A percentile compares a stretch with the other conserved stretches of the same genome.
These are phyloP conservation scores for Semaprochilodus insignis DNA, from an alignment of 2,797 vertebrate genomes.

Conservation along the genomic window DNA sequence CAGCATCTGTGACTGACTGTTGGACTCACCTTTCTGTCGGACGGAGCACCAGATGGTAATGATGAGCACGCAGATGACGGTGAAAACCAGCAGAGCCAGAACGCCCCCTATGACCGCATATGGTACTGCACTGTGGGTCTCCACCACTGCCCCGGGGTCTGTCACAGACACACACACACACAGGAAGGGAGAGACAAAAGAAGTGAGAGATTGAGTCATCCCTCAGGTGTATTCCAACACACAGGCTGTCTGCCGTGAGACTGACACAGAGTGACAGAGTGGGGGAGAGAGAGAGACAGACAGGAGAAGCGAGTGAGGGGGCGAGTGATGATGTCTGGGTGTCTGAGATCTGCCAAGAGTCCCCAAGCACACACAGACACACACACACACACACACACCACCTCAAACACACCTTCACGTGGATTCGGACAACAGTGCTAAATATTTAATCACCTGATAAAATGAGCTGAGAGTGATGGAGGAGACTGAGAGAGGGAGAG, in stretches of 20 bases:
- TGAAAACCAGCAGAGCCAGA: conserved; percentile 90
- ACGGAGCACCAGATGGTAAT: conserved; percentile 94
- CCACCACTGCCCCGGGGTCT: conserved; percentile 91
- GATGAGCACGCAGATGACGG: conserved; percentile 90
- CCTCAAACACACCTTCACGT: not conserved
- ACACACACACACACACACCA: not conserved
- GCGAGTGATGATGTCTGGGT: not conserved
- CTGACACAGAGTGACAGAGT: conserved; percentile 31
- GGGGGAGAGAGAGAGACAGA: conserved; percentile 26
- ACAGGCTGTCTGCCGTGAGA: not conserved
- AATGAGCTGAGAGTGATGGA: conserved; percentile 23
- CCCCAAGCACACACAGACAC: not conserved
- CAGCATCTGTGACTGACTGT: not conserved
- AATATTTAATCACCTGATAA: conserved; percentile 51
- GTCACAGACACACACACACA: conserved; percentile 42
- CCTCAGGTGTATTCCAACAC: not conserved
- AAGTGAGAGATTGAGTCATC: conserved; percentile 18
- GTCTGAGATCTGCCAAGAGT: not conserved
- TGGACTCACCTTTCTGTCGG: conserved; percentile 87
- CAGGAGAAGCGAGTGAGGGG: not conserved
- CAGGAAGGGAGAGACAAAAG: conserved; percentile 45
- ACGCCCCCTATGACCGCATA: conserved; percentile 91
- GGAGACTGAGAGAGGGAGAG: conserved; percentile 35
- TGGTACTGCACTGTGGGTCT: conserved; percentile 88
- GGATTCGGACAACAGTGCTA: conserved; percentile 17